Conservation (phyloP, 2,888 invertebrate genomes). For the Fabriciana adippe region DNA sequence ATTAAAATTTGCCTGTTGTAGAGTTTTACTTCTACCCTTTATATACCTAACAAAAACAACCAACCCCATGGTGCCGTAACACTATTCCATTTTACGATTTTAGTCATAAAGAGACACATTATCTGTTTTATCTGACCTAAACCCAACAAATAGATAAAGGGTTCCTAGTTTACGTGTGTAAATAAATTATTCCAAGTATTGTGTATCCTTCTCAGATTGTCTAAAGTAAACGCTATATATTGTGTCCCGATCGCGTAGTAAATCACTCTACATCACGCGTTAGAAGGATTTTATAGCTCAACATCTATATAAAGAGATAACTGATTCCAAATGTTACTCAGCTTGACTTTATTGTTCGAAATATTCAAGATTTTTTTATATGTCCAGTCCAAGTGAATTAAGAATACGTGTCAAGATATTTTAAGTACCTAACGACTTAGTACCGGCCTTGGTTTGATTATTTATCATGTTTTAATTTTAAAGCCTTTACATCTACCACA, state of each 20-base stretch:
- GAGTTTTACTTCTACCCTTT: slow-evolving; percentile 1
- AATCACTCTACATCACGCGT: slow-evolving; percentile 71
- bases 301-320: slow-evolving; percentile 65
- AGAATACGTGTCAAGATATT: slow-evolving; percentile 11
- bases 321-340: slow-evolving; percentile 51
- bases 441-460: not conserved
- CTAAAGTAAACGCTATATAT: slow-evolving; percentile 72
- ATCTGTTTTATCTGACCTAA: slow-evolving; percentile 76
- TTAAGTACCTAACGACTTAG: not conserved
- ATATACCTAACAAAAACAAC: slow-evolving; percentile 25
- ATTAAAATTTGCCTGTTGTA: slow-evolving; percentile 7
- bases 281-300: slow-evolving; percentile 67
- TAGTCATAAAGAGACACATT: slow-evolving; percentile 72
- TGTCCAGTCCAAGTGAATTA: not conserved
- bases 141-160: slow-evolving; percentile 77
- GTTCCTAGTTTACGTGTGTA: slow-evolving; percentile 69
- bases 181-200: slow-evolving; percentile 76
- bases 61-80: slow-evolving; percentile 58
- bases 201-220: slow-evolving; percentile 62
- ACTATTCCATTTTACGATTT: slow-evolving; percentile 66
- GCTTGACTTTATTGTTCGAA: slow-evolving; percentile 28
- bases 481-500: no score
- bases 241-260: slow-evolving; percentile 61
- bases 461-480: no score
- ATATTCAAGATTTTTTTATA: slow-evolving; percentile 24